phyloP scores from a whole-genome alignment of 2,113 vertebrate genomes.

The Brachionichthys hirsutus region DNA sequence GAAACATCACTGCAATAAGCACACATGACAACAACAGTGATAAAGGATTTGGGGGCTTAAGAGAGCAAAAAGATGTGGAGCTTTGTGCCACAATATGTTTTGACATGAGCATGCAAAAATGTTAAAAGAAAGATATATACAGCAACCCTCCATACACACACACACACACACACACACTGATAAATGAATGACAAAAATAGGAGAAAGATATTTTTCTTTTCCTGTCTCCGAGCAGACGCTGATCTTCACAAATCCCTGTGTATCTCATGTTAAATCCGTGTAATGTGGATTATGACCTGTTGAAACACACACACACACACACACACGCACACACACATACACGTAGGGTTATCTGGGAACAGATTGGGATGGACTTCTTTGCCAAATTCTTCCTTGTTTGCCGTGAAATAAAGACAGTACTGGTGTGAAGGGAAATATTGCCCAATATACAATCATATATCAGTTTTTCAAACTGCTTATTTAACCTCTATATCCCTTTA shows the following conservation, averaged over 20 bases:
- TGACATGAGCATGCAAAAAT: slow-evolving; percentile 60
- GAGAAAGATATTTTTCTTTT: slow-evolving; percentile 33
- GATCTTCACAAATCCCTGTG: slow-evolving; percentile 78
- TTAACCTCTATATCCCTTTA: background rate
- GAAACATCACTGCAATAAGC: slow-evolving; percentile 48
- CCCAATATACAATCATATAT: background rate
- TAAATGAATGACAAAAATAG: slow-evolving; percentile 47
- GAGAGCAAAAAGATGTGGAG: slow-evolving; percentile 51
- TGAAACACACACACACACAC: slow-evolving; percentile 47
- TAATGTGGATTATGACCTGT: slow-evolving; percentile 80
- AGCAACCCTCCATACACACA: slow-evolving; percentile 12
- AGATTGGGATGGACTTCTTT: slow-evolving; percentile 62
- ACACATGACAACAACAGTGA: slow-evolving; percentile 59
- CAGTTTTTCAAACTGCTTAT: background rate
- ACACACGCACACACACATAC: too few relatives aligned
- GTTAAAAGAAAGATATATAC: slow-evolving; percentile 32
- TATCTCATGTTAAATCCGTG: slow-evolving; percentile 77
- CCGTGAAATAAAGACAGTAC: slow-evolving; percentile 30
- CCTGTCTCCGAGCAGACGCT: slow-evolving; percentile 64
- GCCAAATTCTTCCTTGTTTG: slow-evolving; percentile 63
- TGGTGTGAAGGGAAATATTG: slow-evolving; percentile 2
- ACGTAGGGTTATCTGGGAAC: slow-evolving; percentile 58
- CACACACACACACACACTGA: slow-evolving; percentile 23
- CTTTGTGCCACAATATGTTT: slow-evolving; percentile 57
- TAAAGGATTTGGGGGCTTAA: slow-evolving; percentile 65